Evolutionary conservation across 1,140 invertebrate genomes (phyloP).

Genomic region (Anagrus nilaparvatae): DNA sequence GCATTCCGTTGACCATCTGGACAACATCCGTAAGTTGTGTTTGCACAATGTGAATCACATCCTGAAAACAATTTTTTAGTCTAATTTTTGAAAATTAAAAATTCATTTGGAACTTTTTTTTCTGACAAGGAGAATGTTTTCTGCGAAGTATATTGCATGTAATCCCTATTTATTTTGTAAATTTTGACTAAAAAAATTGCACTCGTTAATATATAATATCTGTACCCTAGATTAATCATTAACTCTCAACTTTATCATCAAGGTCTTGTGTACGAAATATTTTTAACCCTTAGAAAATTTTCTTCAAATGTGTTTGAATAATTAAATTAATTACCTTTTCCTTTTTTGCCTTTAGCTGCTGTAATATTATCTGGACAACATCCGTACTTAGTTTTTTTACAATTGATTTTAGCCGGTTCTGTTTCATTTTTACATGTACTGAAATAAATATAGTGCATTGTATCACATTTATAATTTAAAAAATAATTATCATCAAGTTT

Average conservation of each 20-base stretch:
- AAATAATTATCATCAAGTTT: neutral
- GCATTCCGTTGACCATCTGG: slow-evolving; percentile 46
- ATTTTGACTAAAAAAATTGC: no score
- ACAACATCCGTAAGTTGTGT: slow-evolving; percentile 50
- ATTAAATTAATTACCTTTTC: slow-evolving; percentile 40
- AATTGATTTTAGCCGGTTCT: no score
- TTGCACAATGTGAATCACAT: slow-evolving; percentile 26
- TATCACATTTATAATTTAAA: neutral
- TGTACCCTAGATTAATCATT: no score
- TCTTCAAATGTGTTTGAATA: neutral
- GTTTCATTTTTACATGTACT: neutral
- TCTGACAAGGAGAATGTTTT: no score
- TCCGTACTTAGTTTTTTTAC: slow-evolving; percentile 52
- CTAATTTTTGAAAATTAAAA: no score
- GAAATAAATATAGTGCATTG: neutral
- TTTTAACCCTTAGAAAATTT: neutral
- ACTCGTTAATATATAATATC: no score
- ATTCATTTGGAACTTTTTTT: no score
- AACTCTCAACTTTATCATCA: no score
- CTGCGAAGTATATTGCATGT: no score
- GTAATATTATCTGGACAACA: slow-evolving; percentile 70
- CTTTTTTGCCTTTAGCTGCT: slow-evolving; percentile 54
- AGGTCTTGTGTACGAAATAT: no score
- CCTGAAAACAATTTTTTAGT: no score
- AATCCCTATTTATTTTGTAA: no score